phyloP scores from a whole-genome alignment of 2,888 invertebrate species.

The Cephus pygmeus region DNA sequence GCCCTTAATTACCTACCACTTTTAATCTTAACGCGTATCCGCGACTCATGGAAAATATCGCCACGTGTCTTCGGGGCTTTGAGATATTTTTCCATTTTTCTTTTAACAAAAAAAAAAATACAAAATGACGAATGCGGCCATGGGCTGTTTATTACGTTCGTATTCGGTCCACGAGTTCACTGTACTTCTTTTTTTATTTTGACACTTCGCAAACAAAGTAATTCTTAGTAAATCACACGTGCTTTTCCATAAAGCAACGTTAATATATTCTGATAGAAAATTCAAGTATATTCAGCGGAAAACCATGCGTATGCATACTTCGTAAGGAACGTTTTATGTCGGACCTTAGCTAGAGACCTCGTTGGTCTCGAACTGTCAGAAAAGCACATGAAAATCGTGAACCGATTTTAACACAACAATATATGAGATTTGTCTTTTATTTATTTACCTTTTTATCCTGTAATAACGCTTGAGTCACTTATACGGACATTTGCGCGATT shows the following conservation, averaged over 20 bases:
- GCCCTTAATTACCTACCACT: neutral
- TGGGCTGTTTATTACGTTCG: neutral
- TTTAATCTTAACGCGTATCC: neutral
- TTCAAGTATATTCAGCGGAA: too few species aligned
- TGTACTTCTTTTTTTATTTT: too few species aligned
- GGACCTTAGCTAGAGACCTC: too few species aligned
- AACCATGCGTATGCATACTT: too few species aligned
- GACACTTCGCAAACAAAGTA: too few species aligned
- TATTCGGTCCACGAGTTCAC: too few species aligned
- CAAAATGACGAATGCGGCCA: neutral
- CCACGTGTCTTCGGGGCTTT: neutral
- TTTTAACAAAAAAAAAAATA: neutral
- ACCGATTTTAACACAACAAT: neutral
- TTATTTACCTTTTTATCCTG: neutral
- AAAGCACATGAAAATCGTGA: too few species aligned
- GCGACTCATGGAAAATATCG: neutral
- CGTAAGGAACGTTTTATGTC: too few species aligned
- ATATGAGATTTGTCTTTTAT: neutral
- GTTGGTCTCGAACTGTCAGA: too few species aligned
- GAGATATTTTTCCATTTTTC: neutral
- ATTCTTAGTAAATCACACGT: too few species aligned
- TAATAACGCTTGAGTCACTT: neutral
- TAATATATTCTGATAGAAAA: too few species aligned
- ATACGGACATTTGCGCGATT: neutral
- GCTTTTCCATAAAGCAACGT: too few species aligned